Evolutionary conservation across 2,113 vertebrate genomes (phyloP).

Genomic region (Alosa alosa): DNA sequence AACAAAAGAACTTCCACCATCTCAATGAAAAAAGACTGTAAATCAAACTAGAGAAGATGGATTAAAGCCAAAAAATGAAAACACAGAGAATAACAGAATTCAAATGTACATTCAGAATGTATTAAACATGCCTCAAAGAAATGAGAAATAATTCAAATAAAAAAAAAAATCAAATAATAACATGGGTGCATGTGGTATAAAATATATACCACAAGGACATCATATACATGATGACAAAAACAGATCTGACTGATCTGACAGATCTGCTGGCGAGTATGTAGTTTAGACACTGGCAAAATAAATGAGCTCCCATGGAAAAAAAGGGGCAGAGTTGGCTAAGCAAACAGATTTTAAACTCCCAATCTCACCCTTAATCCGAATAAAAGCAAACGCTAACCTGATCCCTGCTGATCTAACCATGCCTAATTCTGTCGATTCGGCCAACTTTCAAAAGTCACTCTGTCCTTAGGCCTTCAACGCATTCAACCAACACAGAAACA

Average conservation of each 20-base stretch:
- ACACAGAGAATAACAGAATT: background rate
- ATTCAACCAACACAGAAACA: background rate
- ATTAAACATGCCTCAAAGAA: background rate
- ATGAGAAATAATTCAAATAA: background rate
- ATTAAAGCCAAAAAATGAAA: background rate
- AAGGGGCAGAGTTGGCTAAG: background rate
- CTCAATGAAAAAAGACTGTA: background rate
- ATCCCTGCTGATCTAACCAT: background rate
- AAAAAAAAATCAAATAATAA: background rate
- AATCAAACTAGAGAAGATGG: conserved; percentile 1
- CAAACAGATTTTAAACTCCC: background rate
- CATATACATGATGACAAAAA: background rate
- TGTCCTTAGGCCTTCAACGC: background rate
- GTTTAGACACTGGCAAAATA: background rate
- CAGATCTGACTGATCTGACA: background rate
- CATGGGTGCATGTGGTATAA: background rate
- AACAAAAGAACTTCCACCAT: background rate
- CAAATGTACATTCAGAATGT: background rate
- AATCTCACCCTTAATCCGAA: background rate
- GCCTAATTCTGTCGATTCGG: background rate
- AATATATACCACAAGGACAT: background rate
- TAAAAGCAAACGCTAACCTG: background rate
- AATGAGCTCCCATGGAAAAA: background rate
- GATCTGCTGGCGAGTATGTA: background rate
- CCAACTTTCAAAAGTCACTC: background rate